Percentiles rank a stretch among this genome's conserved stretches.
These are phyloP conservation scores for Calliphora vomitoria DNA, from an alignment of 2,888 invertebrate genomes.

Conservation along the genomic window DNA sequence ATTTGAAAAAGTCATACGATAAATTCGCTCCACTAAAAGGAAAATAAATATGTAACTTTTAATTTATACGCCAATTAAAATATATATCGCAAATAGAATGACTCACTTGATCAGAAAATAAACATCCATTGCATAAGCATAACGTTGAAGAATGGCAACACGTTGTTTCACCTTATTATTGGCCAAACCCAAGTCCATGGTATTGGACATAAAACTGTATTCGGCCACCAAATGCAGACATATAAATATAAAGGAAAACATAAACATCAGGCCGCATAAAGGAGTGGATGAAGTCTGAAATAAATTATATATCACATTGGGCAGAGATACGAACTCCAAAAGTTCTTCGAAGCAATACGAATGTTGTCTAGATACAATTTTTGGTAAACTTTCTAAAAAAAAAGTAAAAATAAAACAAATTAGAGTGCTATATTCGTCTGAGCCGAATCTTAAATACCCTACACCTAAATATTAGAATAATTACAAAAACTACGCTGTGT, in stretches of 20 bases:
- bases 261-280: constrained; percentile 80
- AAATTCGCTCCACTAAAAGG: constrained; percentile 86
- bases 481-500: too few species aligned
- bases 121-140: constrained; percentile 77
- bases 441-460: too few species aligned
- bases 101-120: constrained; percentile 87
- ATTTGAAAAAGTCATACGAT: constrained; percentile 86
- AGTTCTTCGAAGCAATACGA: constrained; percentile 74
- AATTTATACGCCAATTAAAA: not conserved
- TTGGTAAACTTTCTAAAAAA: constrained; percentile 63
- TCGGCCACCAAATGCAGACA: constrained; percentile 87
- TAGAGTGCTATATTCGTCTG: not conserved
- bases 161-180: constrained; percentile 67
- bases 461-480: too few species aligned
- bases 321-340: constrained; percentile 72
- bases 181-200: constrained; percentile 71
- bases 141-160: constrained; percentile 76
- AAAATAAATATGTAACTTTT: not conserved
- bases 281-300: constrained; percentile 73
- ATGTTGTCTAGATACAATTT: constrained; percentile 65
- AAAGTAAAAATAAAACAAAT: not conserved
- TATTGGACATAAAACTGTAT: constrained; percentile 87
- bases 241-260: constrained; percentile 89
- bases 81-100: not conserved
- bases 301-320: constrained; percentile 75